Evolutionary conservation across 2,113 vertebrate species (phyloP).

Genomic region (Crotophaga sulcirostris): DNA sequence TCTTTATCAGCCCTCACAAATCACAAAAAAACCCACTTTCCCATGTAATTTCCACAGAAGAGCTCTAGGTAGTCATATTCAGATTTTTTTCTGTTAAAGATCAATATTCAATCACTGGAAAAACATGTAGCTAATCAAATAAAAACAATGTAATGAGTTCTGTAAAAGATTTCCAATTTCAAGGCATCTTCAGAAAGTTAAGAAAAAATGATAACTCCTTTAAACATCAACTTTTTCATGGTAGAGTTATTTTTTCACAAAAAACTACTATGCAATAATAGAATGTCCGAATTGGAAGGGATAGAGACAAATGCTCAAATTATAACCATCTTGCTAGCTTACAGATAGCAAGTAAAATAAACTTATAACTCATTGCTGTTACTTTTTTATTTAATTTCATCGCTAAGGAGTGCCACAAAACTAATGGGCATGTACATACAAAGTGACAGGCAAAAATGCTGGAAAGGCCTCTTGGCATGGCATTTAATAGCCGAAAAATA

Average conservation of each 20-base stretch:
- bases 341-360: neutral
- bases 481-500: slow-evolving; percentile 50
- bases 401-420: neutral
- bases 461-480: neutral
- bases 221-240: neutral
- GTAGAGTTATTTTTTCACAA: neutral
- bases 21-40: neutral
- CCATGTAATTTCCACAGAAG: neutral
- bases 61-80: neutral
- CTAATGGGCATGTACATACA: neutral
- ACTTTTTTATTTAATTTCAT: neutral
- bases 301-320: neutral
- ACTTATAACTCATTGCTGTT: neutral
- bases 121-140: neutral
- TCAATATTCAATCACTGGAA: neutral
- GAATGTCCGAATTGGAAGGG: neutral
- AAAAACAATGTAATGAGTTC: neutral
- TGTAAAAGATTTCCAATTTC: neutral
- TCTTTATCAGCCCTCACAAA: accelerated
- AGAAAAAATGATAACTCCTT: neutral
- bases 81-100: neutral
- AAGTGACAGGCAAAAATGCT: neutral
- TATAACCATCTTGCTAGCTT: neutral
- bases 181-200: neutral
- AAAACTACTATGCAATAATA: neutral